phyloP scores from a whole-genome alignment of 2,797 vertebrate genomes.

The Thamnophis elegans region DNA sequence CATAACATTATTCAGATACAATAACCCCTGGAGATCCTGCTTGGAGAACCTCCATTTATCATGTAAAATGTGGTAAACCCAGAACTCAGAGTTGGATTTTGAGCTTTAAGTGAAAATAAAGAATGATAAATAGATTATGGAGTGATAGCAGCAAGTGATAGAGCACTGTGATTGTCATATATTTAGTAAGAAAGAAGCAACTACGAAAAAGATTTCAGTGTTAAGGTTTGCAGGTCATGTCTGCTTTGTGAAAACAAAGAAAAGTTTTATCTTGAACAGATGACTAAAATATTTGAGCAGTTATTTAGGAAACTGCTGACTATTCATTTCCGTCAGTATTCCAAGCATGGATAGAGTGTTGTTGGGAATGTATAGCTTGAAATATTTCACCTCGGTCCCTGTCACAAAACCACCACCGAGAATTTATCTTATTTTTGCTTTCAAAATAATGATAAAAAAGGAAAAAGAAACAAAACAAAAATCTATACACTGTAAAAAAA shows the following conservation, averaged over 20 bases:
- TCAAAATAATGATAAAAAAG: too few relatives aligned
- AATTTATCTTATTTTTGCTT: too few relatives aligned
- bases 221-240: not conserved
- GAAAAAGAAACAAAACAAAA: too few relatives aligned
- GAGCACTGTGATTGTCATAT: not conserved
- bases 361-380: not conserved
- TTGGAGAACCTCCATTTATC: not conserved
- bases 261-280: not conserved
- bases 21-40: not conserved
- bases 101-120: not conserved
- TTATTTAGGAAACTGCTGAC: not conserved
- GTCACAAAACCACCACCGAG: too few relatives aligned
- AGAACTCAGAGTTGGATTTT: not conserved
- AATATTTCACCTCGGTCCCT: not conserved
- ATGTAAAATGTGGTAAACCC: not conserved
- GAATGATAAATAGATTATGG: not conserved
- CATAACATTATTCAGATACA: not conserved
- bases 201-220: not conserved
- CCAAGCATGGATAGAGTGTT: not conserved
- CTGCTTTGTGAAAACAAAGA: not conserved
- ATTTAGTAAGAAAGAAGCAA: not conserved
- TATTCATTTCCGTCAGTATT: not conserved
- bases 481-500: too few relatives aligned
- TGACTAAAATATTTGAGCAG: not conserved
- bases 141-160: not conserved